Evolutionary conservation across 1,140 invertebrate genomes (phyloP).

Genomic region (Drosophila tristis): DNA sequence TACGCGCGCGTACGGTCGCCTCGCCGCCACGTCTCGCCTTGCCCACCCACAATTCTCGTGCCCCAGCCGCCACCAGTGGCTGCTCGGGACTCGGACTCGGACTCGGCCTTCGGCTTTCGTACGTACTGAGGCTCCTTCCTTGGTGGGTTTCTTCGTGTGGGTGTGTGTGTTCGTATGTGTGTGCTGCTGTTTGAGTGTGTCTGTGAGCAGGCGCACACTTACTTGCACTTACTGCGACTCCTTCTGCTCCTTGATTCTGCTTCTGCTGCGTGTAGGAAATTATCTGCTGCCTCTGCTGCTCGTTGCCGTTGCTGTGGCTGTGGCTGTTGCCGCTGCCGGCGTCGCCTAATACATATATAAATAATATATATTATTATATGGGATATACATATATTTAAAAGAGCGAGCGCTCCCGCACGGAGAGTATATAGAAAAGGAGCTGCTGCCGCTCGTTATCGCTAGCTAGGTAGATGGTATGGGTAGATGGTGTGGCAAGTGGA

Average conservation of each 20-base stretch:
- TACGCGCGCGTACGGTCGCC: slow-evolving; percentile 76
- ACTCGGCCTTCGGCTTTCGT: slow-evolving; percentile 54
- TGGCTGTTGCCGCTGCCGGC: slow-evolving; percentile 43
- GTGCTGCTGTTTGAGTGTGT: slow-evolving; percentile 21
- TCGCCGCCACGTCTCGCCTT: slow-evolving; percentile 31
- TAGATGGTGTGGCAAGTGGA: background rate
- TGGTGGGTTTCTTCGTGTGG: slow-evolving; percentile 70
- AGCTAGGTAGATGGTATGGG: slow-evolving; percentile 43
- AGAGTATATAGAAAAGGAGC: slow-evolving; percentile 58
- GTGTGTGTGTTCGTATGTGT: slow-evolving; percentile 36
- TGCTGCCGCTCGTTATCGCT: slow-evolving; percentile 45
- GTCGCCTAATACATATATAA: slow-evolving; percentile 81
- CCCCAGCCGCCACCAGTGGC: slow-evolving; percentile 42
- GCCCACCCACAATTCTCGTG: background rate
- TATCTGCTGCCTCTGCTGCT: slow-evolving; percentile 71
- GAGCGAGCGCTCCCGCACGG: slow-evolving; percentile 43
- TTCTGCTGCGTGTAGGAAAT: slow-evolving; percentile 71
- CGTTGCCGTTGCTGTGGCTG: slow-evolving; percentile 40
- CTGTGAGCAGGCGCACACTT: slow-evolving; percentile 78
- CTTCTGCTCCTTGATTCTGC: background rate
- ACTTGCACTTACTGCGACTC: slow-evolving; percentile 71
- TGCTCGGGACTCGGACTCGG: slow-evolving; percentile 41
- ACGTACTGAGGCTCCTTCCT: slow-evolving; percentile 35
- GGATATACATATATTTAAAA: slow-evolving; percentile 80
- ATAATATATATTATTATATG: slow-evolving; percentile 84